These are phyloP conservation scores for Hozukius guyotensis DNA, from an alignment of 2,797 vertebrate species.

Conservation along the genomic window DNA sequence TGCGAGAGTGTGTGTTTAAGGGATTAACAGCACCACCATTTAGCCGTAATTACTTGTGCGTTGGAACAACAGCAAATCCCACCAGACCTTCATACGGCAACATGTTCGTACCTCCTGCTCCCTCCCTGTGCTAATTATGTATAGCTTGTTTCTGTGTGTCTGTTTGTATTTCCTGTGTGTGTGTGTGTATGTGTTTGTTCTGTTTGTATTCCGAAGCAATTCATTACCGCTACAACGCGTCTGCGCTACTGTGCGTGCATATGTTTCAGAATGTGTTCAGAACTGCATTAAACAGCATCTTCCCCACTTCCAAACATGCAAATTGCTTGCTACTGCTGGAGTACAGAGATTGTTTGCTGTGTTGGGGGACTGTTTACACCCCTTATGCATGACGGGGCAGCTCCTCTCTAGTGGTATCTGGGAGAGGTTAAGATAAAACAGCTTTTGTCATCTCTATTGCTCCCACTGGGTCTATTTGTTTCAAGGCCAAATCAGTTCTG, in stretches of 20 bases:
- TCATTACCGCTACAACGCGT: conserved; percentile 18
- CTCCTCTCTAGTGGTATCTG: conserved; percentile 29
- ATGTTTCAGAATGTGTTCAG: conserved; percentile 12
- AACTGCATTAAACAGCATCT: conserved; percentile 14
- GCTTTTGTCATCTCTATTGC: conserved; percentile 53
- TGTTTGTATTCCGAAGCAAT: conserved; percentile 20
- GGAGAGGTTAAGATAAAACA: conserved; percentile 47
- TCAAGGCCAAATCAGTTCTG: conserved; percentile 42
- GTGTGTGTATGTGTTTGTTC: background rate
- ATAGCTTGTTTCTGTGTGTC: conserved; percentile 20
- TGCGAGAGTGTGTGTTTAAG: conserved; percentile 40
- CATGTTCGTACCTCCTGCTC: conserved; percentile 47
- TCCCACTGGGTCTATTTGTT: conserved; percentile 58
- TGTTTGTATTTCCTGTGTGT: background rate
- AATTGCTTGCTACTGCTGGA: conserved; percentile 15
- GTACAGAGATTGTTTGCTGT: conserved; percentile 16
- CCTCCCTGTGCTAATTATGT: conserved; percentile 64
- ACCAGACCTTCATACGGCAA: conserved; percentile 57
- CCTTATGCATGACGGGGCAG: conserved; percentile 36
- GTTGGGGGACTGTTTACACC: conserved; percentile 40
- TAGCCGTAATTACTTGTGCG: conserved; percentile 76
- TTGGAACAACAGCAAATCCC: conserved; percentile 77
- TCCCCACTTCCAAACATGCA: conserved; percentile 19
- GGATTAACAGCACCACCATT: conserved; percentile 73
- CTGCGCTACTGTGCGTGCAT: background rate